A percentile compares a stretch with the other conserved stretches of the same genome.
Conservation (phyloP, 2,888 invertebrate species). For the Drosophila merina region DNA sequence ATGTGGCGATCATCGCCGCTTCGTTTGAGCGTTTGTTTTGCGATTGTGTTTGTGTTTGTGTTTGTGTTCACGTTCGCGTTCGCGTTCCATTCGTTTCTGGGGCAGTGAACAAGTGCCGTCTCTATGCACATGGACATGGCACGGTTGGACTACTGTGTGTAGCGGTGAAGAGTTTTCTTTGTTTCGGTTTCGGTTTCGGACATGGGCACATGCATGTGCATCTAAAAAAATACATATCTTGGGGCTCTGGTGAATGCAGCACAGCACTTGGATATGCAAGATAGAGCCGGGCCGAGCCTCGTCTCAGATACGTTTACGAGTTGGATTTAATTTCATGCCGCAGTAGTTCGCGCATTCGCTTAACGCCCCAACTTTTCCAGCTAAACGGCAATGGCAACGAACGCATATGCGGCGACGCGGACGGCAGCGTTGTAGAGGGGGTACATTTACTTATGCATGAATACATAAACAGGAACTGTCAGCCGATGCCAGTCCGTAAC, state of each 20-base stretch:
- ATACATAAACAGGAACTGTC: conserved; percentile 68
- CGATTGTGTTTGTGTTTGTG: not conserved
- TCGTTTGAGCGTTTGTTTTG: conserved; percentile 44
- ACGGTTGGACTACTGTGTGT: conserved; percentile 72
- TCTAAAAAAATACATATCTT: conserved; percentile 50
- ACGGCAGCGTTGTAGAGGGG: not conserved
- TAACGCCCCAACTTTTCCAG: conserved; percentile 69
- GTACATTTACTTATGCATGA: conserved; percentile 71
- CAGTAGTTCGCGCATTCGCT: conserved; percentile 79
- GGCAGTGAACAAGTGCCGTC: conserved; percentile 79
- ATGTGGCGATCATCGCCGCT: conserved; percentile 70
- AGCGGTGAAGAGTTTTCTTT: conserved; percentile 73
- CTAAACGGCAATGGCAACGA: conserved; percentile 54
- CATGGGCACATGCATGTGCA: conserved; percentile 74
- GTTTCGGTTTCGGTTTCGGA: conserved; percentile 74
- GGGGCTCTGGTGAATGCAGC: conserved; percentile 44
- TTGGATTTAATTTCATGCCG: conserved; percentile 83
- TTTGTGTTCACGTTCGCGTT: conserved; percentile 25
- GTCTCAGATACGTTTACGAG: conserved; percentile 68
- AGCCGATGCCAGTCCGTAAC: conserved; percentile 55
- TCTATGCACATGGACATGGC: conserved; percentile 67
- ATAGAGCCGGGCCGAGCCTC: conserved; percentile 57
- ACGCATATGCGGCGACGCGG: not conserved
- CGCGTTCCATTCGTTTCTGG: conserved; percentile 52
- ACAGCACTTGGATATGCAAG: conserved; percentile 77